Evolutionary conservation across 2,888 invertebrate species (phyloP), one percentile per base, ranked within the genome.

Genomic region (Megastigmus dorsalis): DNA sequence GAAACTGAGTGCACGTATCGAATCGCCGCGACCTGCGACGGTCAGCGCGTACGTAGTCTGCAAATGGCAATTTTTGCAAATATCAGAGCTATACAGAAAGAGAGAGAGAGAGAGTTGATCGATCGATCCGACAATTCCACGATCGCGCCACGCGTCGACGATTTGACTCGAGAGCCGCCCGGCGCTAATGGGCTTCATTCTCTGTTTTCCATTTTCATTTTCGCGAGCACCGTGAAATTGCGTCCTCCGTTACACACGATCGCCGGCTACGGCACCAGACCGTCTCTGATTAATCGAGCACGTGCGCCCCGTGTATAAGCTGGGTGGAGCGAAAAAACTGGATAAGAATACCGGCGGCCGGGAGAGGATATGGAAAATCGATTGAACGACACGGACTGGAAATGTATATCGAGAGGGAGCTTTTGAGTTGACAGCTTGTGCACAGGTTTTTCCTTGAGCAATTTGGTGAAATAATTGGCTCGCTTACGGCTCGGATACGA

Each of bases 171-270:
- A 13, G 18, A 7, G 23, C 3, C 33, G 7, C n/a, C 5, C 36
- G 3, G 0, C 26, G 23, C 59, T 59, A 59, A 59, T 28, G 43
- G 38, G 26, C 3, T 36, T 50, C 62, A 18, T 50, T 50, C 41
- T 52, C 52, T 38, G 52, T 28, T 65, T 52, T 65, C n/a, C 28
- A 52, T 38, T 65, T 52, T 33, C 30, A 33, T 62, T n/a, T 20
- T 62, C 33, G 23, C 52, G 36, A 50, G 26, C n/a, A n/a, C 26
- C 38, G 65, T 65, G 62, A 63, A 63, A 50, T 63, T 50, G 62
- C 60, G 13, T 23, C 30, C 4, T 13, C n/a, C 10, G 28, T 28
- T 3, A 7, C 9, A n/a, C n/a, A n/a, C n/a, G n/a, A n/a, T n/a
- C n/a, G n/a, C n/a, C n/a, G n/a, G n/a, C n/a, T n/a, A n/a, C n/a